Percentiles rank a stretch among this genome's conserved stretches.
phyloP scores from a whole-genome alignment of 2,888 invertebrate genomes.

The Caenorhabditis imperialis region DNA sequence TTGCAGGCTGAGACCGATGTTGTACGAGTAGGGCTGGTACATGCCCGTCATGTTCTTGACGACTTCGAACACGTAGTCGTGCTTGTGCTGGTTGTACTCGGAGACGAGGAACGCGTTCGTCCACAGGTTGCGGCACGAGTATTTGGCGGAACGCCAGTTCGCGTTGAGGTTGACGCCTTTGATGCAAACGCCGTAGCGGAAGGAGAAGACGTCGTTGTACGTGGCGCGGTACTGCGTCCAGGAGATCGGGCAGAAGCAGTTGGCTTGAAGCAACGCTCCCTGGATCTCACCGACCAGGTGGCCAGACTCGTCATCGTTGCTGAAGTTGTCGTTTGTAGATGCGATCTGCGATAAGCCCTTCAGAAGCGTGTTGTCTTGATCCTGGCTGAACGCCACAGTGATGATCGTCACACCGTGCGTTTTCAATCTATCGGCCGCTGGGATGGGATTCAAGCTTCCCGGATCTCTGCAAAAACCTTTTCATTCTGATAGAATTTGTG shows the following conservation, averaged over 20 bases:
- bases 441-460: constrained; percentile 21
- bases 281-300: constrained; percentile 51
- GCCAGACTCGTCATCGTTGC: constrained; percentile 25
- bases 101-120: constrained; percentile 42
- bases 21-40: constrained; percentile 35
- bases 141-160: constrained; percentile 54
- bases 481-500: no score
- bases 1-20: constrained; percentile 36
- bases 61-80: constrained; percentile 39
- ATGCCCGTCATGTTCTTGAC: constrained; percentile 40
- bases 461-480: no score
- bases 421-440: constrained; percentile 47
- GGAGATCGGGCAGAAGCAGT: constrained; percentile 56
- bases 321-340: constrained; percentile 33
- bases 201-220: constrained; percentile 28
- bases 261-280: constrained; percentile 40
- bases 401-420: constrained; percentile 35
- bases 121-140: constrained; percentile 50
- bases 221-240: constrained; percentile 51
- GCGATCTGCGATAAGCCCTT: constrained; percentile 37
- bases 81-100: constrained; percentile 48
- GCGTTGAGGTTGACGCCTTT: constrained; percentile 26
- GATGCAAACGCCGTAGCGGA: constrained; percentile 53
- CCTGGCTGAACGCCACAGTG: constrained; percentile 52
- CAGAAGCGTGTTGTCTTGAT: constrained; percentile 25